Percentiles rank a stretch among this genome's conserved stretches.
Conservation (phyloP, 2,888 invertebrate genomes). For the Eupithecia dodoneata region DNA sequence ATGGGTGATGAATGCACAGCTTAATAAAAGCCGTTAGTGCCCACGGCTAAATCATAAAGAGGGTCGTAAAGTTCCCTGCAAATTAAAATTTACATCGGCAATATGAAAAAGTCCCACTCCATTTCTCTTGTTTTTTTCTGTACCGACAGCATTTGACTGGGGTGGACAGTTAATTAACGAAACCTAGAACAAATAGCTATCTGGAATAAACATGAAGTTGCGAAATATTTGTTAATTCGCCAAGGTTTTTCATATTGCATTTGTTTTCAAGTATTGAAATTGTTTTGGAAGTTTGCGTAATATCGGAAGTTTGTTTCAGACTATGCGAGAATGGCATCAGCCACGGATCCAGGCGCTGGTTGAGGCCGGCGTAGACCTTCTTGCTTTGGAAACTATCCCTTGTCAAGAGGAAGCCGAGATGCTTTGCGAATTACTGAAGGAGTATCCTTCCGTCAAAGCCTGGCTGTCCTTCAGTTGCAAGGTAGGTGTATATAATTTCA, state of each 20-base stretch:
- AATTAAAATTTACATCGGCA: slow-evolving; percentile 83
- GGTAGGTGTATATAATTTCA: slow-evolving; percentile 70
- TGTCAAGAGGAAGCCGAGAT: slow-evolving; percentile 93
- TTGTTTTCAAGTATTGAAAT: slow-evolving; percentile 25
- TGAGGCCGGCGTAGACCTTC: slow-evolving; percentile 91
- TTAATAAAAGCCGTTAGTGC: slow-evolving; percentile 78
- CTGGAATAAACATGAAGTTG: slow-evolving; percentile 61
- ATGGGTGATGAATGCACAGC: slow-evolving; percentile 73
- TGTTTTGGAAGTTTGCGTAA: slow-evolving; percentile 33
- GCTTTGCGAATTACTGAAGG: slow-evolving; percentile 90
- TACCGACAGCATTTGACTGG: slow-evolving; percentile 72
- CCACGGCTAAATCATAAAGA: slow-evolving; percentile 78
- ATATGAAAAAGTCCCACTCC: slow-evolving; percentile 78
- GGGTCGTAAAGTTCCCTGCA: slow-evolving; percentile 80
- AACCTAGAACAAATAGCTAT: slow-evolving; percentile 73
- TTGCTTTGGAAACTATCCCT: slow-evolving; percentile 97
- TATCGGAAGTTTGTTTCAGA: slow-evolving; percentile 52
- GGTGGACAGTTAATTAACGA: slow-evolving; percentile 79
- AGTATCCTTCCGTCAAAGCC: slow-evolving; percentile 90
- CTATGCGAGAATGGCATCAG: slow-evolving; percentile 93
- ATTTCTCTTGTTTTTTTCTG: slow-evolving; percentile 74
- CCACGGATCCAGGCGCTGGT: slow-evolving; percentile 91
- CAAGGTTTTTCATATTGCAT: slow-evolving; percentile 41
- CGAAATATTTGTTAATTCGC: slow-evolving; percentile 49
- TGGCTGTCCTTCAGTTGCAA: slow-evolving; percentile 96